Evolutionary conservation across 2,113 vertebrate species (phyloP).

Genomic region (Brevimyrus niger): DNA sequence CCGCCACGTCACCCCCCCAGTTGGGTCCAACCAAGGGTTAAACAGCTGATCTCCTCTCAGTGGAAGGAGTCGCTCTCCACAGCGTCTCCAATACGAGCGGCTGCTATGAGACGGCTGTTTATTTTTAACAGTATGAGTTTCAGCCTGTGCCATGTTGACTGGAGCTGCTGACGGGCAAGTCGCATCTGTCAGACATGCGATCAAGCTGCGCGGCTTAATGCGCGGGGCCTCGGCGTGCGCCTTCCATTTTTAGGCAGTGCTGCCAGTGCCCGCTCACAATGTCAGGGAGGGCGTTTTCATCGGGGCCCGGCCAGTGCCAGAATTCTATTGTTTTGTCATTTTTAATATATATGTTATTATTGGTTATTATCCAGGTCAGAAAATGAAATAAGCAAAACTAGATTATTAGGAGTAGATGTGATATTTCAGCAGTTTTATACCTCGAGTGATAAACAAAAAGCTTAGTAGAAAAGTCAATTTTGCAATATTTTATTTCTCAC

Average conservation of each 20-base stretch:
- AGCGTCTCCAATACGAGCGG: neutral
- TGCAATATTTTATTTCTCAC: neutral
- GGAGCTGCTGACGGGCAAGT: neutral
- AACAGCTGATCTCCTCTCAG: neutral
- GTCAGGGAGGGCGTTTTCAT: neutral
- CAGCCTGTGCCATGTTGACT: neutral
- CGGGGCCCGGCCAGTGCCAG: neutral
- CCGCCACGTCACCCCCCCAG: too few species aligned
- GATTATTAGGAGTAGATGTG: neutral
- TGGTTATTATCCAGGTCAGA: neutral
- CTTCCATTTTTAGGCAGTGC: neutral
- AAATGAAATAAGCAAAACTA: neutral
- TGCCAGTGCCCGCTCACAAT: neutral
- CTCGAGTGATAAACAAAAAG: neutral
- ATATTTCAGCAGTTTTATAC: neutral
- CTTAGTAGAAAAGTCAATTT: neutral
- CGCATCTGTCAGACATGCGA: slow-evolving; percentile 1
- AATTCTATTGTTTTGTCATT: neutral
- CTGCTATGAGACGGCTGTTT: neutral
- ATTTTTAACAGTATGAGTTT: neutral
- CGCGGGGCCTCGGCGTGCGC: neutral
- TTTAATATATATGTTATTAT: neutral
- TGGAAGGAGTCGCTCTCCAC: neutral
- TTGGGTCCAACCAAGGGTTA: neutral
- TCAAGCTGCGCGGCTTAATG: neutral